phyloP scores from a whole-genome alignment of 2,113 vertebrate species.

The Cephalopterus ornatus region DNA sequence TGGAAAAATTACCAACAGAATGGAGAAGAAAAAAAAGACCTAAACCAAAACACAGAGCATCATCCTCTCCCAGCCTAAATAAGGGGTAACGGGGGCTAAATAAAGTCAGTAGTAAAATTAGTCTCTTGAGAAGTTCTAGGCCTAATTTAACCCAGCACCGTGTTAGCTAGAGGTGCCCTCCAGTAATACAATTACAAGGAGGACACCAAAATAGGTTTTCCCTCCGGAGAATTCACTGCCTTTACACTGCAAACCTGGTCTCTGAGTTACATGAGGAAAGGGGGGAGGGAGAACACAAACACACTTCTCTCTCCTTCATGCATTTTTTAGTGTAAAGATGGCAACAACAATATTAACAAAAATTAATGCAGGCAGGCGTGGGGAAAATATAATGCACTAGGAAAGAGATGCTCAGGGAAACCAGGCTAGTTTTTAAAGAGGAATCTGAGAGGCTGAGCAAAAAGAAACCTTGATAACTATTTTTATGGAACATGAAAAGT shows the following conservation, averaged over 20 bases:
- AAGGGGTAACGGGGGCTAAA: background rate
- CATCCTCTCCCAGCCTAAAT: background rate
- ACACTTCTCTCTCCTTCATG: background rate
- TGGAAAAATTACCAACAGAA: slow-evolving; percentile 50
- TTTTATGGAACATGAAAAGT: background rate
- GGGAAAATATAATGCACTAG: background rate
- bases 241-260: background rate
- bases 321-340: slow-evolving; percentile 20
- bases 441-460: background rate
- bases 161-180: background rate
- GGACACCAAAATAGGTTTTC: background rate
- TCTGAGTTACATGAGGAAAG: background rate
- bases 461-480: slow-evolving; percentile 18
- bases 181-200: background rate
- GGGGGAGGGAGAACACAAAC: background rate
- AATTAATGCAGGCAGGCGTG: background rate
- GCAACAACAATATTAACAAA: slow-evolving; percentile 22
- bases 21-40: background rate
- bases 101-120: background rate
- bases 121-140: background rate
- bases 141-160: background rate
- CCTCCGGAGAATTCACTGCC: background rate
- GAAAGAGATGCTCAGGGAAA: background rate
- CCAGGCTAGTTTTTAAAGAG: background rate
- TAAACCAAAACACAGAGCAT: background rate